Base-by-base conservation (phyloP, 2,113 vertebrate genomes). In the Bolborhynchus lineola region DNA sequence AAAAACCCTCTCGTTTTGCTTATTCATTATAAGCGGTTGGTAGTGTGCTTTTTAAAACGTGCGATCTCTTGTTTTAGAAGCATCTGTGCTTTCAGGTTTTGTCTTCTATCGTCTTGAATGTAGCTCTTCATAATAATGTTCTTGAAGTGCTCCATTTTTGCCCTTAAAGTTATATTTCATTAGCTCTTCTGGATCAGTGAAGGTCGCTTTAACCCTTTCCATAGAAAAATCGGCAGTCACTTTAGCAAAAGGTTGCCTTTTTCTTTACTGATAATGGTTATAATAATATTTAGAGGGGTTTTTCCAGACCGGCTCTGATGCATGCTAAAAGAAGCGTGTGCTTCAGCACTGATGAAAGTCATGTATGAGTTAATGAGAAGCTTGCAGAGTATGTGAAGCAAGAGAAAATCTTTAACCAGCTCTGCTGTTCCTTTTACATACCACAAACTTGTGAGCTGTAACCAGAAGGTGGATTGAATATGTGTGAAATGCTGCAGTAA, bases 351-450 rank as follows among this genome's bases (percentile, higher is more conserved):
- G 94, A 96, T 97, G 96, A 94, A 96, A 97, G 95, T 97, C 85
- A 96, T 87, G 94, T 96, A 96, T 46, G 82, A 96, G 80, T 97
- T 91, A 84, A 75, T 95, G 90, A 95, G 97, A 97, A 95, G 79
- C 92, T 97, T 95, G 76, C 90, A 87, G 94, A 95, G 97, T 88
- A 90, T 94, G 84, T 89, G 89, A 96, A 96, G 90, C 95, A 93
- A 94, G 64, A 93, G 94, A 97, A 92, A 96, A 94, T 97, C 96
- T 97, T 93, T 93, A 97, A 96, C 93, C 91, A 96, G 83, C 91
- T 96, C 88, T 92, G 86, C 94, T 86, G 67, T 93, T 96, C 83
- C 90, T 62, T 93, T 80, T 82, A 74, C 89, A 88, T 93, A 90
- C 82, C 92, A 95, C 83, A 95, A 94, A 96, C 70, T 96, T 96